Base-by-base conservation (phyloP, 2,888 invertebrate genomes). In the Athetis lepigone region DNA sequence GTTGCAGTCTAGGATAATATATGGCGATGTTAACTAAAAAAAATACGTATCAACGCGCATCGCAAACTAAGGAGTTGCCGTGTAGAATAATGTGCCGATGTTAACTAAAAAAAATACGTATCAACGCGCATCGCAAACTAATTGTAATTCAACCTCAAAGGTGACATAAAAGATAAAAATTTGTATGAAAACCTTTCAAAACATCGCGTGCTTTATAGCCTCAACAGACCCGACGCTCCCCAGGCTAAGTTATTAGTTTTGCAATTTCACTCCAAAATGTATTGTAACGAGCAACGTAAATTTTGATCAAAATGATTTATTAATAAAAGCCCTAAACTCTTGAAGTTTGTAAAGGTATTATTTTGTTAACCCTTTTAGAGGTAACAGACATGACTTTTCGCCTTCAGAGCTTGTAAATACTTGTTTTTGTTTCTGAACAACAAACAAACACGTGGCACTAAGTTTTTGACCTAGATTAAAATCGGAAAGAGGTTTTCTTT, bases 221-320 rank as follows among this genome's bases (percentile, higher is more conserved):
- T n/a, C 43, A 27, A 40, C 11, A 33, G 40, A 47, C 33, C 43
- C 37, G 42, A 58, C 59, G 42, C 40, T 57, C 54, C n/a, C 46
- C 16, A 4, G 42, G 18, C 40, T 37, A 64, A 61, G 78, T 75
- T 74, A 69, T 74, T 52, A 69, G 63, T 75, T 64, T 65, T 27
- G 40, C 55, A 56, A 65, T 70, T 59, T 59, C 37, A 42, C 36
- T 43, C 23, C 25, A 66, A 74, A 75, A 62, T 64, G 27, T 62
- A 51, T 70, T 75, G 59, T 66, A 45, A 36, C 13, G 27, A 40
- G 25, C 43, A 37, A 39, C 33, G 45, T n/a, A 42, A 43, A 60
- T 65, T 76, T 70, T 64, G 63, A 75, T 75, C 70, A 67, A 63
- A 59, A 57, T 78, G 29, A 51, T 78, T 75, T 61, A 75, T 70